A percentile compares a stretch with the other conserved stretches of the same genome.
Evolutionary conservation across 2,797 vertebrate species (phyloP).

Genomic region (Phataginus tricuspis): DNA sequence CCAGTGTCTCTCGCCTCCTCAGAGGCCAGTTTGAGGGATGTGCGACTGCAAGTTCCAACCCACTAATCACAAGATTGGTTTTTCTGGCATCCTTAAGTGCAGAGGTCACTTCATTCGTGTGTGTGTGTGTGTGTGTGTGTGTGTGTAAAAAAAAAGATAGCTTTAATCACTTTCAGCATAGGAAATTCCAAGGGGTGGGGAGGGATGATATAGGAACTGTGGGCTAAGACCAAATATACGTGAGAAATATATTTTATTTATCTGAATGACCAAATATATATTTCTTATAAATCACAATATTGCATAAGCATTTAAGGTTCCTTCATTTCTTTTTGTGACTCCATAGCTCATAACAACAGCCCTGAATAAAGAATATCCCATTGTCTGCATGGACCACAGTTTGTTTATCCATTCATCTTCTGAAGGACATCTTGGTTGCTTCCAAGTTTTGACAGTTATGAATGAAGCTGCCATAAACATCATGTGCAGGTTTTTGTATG

Average conservation of each 20-base stretch:
- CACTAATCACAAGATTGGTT: neutral
- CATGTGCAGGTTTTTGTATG: neutral
- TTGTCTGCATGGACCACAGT: neutral
- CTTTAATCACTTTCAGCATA: neutral
- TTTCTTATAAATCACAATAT: neutral
- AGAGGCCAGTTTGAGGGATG: neutral
- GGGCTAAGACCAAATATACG: neutral
- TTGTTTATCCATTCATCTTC: neutral
- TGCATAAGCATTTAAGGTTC: neutral
- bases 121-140: too few relatives aligned
- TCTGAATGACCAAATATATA: neutral
- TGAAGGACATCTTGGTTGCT: neutral
- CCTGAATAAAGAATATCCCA: neutral
- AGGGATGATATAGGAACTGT: neutral
- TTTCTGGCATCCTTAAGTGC: neutral
- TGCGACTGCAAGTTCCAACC: neutral
- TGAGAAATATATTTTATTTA: neutral
- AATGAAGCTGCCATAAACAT: neutral
- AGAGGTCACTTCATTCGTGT: neutral
- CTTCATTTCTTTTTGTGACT: neutral
- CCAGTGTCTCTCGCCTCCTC: neutral
- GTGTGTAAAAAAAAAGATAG: neutral
- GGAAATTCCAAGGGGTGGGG: neutral
- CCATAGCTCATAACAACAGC: neutral
- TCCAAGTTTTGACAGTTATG: neutral